phyloP scores from a whole-genome alignment of 2,113 vertebrate genomes.

The Bothrops jararaca region DNA sequence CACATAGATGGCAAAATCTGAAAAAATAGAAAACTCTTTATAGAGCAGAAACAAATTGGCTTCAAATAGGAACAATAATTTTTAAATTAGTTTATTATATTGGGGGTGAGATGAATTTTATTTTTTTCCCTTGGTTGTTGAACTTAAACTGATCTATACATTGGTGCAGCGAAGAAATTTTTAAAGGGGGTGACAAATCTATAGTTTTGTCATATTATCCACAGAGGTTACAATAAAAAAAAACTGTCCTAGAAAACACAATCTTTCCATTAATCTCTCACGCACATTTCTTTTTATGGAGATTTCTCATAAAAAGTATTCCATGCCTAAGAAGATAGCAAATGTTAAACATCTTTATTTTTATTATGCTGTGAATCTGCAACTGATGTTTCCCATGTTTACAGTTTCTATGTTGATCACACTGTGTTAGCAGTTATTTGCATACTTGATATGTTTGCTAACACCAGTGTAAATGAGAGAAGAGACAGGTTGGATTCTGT shows the following conservation, averaged over 20 bases:
- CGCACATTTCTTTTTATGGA: not conserved
- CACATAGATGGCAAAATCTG: not conserved
- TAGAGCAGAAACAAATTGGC: not conserved
- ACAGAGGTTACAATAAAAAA: not conserved
- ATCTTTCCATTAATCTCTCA: not conserved
- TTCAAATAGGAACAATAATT: not conserved
- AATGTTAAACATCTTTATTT: not conserved
- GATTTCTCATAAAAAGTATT: slow-evolving; percentile 27
- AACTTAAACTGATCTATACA: not conserved
- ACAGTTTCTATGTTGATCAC: not conserved
- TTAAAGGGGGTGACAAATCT: not conserved
- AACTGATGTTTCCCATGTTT: not conserved
- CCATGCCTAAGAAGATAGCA: not conserved
- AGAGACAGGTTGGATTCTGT: not conserved
- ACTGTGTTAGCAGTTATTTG: not conserved
- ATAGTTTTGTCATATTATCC: slow-evolving; percentile 1
- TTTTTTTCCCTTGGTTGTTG: not conserved
- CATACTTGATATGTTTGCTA: not conserved
- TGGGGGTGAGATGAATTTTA: not conserved
- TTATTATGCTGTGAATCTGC: not conserved
- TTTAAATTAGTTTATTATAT: slow-evolving; percentile 9
- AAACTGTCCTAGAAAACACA: not conserved
- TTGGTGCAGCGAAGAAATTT: slow-evolving; percentile 1
- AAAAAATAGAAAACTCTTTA: not conserved
- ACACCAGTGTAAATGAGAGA: not conserved